Evolutionary conservation across 2,113 vertebrate genomes (phyloP).

Genomic region (Sus scrofa): DNA sequence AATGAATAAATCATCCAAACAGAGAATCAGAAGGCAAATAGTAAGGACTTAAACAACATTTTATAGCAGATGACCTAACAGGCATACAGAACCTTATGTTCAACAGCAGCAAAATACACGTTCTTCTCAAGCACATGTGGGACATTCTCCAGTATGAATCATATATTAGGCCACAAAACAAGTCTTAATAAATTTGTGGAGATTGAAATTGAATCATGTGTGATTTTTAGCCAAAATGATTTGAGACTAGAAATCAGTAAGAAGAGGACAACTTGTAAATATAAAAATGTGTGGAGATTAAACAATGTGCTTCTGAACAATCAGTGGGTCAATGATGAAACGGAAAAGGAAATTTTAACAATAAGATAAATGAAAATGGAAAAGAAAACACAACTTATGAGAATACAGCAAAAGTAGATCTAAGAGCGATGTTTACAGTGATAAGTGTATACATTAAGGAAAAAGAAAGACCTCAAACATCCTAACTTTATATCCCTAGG

Average conservation of each 20-base stretch:
- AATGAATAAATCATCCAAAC: not conserved
- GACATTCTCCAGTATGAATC: not conserved
- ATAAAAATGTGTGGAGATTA: not conserved
- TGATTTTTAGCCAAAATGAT: not conserved
- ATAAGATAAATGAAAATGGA: not conserved
- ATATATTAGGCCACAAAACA: not conserved
- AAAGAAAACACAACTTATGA: not conserved
- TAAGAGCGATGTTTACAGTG: not conserved
- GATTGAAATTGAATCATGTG: not conserved
- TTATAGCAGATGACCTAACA: not conserved
- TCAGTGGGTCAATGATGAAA: not conserved
- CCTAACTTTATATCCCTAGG: not conserved
- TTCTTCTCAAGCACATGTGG: not conserved
- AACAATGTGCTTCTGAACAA: not conserved
- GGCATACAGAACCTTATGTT: not conserved
- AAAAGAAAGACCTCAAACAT: not conserved
- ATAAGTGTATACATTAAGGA: not conserved
- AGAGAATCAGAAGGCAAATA: not conserved
- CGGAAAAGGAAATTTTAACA: not conserved
- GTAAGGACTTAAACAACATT: not conserved
- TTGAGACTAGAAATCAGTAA: not conserved
- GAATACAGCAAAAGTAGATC: not conserved
- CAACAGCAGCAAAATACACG: not conserved
- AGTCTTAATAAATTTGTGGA: not conserved
- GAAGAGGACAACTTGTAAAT: not conserved